Evolutionary conservation across 2,113 vertebrate species (phyloP), one percentile per base, ranked within the genome.

Genomic region (Parus major): DNA sequence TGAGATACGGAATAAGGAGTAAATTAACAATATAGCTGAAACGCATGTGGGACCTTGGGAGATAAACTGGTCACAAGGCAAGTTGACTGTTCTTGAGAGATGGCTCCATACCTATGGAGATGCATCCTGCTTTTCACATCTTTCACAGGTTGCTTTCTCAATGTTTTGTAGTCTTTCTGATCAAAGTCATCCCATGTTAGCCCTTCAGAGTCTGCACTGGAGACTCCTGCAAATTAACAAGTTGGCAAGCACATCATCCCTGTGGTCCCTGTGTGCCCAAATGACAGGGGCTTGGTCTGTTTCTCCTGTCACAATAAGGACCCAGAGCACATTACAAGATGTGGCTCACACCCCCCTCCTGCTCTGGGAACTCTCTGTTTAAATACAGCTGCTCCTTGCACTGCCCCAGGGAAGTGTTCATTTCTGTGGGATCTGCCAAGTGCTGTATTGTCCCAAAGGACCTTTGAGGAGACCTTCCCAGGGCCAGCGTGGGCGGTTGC

Each of bases 401-500:
- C n/a, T 18, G 46, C 18, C 21, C 23, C 49, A 69, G 78, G 17
- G n/a, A 57, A n/a, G 28, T 4, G 17, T n/a, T 84, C 53, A 5
- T 79, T 83, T 42, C 73, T 39, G 28, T 3, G 2, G 41, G 36
- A 71, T 82, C 47, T 73, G 46, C 57, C 9, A 19, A 46, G 31
- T 0, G 0, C 42, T 53, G 15, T n/a, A 46, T 17, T 72, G 28
- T 57, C 64, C 42, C 71, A 78, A 46, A 83, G 20, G 29, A 56
- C 53, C 53, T 73, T 73, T 41, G 75, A 88, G 44, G 12, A 77
- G 82, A 88, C 71, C 46, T 92, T 80, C 25, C 46, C 2, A 0
- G 41, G 71, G 47, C 56, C 9, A 9, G 57, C 0, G 0, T 2
- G 4, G 33, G 64, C 0, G 0, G 70, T 47, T 66, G 52, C 25